Conservation (phyloP, 2,113 vertebrate species). For the Vidua macroura region DNA sequence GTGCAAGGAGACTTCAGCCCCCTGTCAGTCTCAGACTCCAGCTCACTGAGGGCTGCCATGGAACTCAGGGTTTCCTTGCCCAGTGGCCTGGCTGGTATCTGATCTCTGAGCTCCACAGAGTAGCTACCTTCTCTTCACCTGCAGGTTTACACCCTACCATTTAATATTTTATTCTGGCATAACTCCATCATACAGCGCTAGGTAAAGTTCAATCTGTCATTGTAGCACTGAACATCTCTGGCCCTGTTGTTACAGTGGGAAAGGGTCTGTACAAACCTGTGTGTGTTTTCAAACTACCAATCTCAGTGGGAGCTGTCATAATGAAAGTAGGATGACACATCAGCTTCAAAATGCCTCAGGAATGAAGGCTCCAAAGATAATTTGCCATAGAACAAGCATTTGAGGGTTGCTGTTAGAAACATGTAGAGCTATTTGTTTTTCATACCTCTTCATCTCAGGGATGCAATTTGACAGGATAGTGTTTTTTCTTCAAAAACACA, state of each 20-base stretch:
- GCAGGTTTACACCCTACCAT: neutral
- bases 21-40: neutral
- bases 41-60: neutral
- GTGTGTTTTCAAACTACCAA: neutral
- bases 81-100: neutral
- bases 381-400: neutral
- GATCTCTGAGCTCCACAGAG: neutral
- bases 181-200: accelerated
- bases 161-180: neutral
- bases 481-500: slow-evolving; percentile 14
- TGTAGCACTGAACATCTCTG: accelerated
- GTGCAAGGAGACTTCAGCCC: neutral
- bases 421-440: slow-evolving; percentile 8
- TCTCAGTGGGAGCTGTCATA: neutral
- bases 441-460: neutral
- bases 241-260: neutral
- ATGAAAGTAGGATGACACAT: neutral
- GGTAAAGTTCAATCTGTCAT: neutral
- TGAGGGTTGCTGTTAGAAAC: neutral
- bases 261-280: neutral
- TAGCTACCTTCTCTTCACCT: neutral
- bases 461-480: slow-evolving; percentile 1
- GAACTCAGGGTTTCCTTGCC: neutral
- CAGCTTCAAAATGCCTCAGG: neutral
- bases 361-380: neutral